Conservation (phyloP, 2,113 vertebrate species). For the Anthoscopus minutus region DNA sequence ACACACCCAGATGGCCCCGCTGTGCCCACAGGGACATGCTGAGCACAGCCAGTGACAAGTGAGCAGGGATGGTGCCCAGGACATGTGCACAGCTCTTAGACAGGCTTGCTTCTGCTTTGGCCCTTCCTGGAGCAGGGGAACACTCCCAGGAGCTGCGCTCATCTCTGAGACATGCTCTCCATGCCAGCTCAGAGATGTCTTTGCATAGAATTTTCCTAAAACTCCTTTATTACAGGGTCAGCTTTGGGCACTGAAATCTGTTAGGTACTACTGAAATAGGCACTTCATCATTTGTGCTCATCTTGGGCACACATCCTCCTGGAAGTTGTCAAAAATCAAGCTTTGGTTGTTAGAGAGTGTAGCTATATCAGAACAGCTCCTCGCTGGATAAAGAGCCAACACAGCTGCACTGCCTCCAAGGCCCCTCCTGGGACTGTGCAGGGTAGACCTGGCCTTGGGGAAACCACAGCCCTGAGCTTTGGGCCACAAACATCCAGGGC, state of each 20-base stretch:
- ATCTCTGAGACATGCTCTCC: not conserved
- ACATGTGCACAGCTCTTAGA: not conserved
- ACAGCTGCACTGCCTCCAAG: not conserved
- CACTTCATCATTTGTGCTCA: not conserved
- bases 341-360: not conserved
- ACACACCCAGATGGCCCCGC: not conserved
- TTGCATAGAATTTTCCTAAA: not conserved
- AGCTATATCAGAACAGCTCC: not conserved
- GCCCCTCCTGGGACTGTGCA: not conserved
- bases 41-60: not conserved
- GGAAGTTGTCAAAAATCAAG: not conserved
- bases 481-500: not conserved
- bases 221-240: not conserved
- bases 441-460: not conserved
- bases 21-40: not conserved
- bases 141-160: not conserved
- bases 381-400: not conserved
- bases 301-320: not conserved
- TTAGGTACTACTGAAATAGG: not conserved
- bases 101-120: not conserved
- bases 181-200: rapidly evolving
- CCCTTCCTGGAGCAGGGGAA: not conserved
- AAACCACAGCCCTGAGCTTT: not conserved
- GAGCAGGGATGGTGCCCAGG: not conserved
- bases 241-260: not conserved